Conservation (phyloP, 2,113 vertebrate genomes). For the Ancistrus triradiatus region DNA sequence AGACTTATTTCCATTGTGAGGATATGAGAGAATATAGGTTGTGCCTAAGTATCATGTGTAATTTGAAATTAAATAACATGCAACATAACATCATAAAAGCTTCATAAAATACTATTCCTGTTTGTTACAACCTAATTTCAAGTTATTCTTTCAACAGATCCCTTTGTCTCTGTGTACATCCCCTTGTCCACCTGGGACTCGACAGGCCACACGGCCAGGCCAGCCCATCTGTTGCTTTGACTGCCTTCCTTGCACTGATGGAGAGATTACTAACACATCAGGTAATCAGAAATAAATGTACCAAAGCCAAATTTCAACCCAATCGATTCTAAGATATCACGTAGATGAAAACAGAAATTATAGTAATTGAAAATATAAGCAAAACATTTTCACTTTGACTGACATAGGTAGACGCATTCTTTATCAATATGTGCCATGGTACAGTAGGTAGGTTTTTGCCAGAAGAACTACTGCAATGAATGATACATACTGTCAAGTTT, state of each 20-base stretch:
- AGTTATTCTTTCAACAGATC: constrained; percentile 47
- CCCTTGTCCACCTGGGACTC: constrained; percentile 60
- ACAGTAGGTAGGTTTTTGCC: too few species aligned
- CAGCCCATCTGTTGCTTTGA: constrained; percentile 68
- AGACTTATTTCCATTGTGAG: too few species aligned
- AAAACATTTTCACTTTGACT: too few species aligned
- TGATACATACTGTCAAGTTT: too few species aligned
- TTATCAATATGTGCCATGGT: too few species aligned
- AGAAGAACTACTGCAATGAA: too few species aligned
- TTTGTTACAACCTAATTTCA: not conserved
- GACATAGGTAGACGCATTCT: too few species aligned
- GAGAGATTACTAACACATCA: constrained; percentile 65
- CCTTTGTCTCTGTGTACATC: constrained; percentile 62
- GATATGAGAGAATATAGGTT: too few species aligned
- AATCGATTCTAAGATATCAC: not conserved
- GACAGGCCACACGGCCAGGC: constrained; percentile 55
- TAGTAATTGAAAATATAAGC: not conserved
- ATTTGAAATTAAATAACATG: too few species aligned
- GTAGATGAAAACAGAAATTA: not conserved
- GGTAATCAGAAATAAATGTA: constrained; percentile 44
- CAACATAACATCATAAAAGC: too few species aligned
- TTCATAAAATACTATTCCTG: too few species aligned
- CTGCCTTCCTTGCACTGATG: constrained; percentile 68
- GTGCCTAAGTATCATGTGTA: too few species aligned
- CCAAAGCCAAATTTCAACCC: not conserved